These are phyloP conservation scores for Brienomyrus longianalis DNA, from an alignment of 2,113 vertebrate genomes.

Conservation along the genomic window DNA sequence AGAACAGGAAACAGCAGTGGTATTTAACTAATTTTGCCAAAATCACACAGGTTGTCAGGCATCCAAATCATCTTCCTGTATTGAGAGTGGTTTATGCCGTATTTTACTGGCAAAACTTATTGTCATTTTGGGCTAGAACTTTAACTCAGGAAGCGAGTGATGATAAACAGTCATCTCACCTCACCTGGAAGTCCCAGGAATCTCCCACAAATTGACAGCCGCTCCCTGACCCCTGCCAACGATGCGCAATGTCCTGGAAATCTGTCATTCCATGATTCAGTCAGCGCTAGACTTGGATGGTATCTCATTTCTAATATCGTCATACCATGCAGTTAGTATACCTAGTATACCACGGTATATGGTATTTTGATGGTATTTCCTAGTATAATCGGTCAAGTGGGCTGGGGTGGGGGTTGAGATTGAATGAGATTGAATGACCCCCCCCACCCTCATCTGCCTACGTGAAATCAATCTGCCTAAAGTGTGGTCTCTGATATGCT, in stretches of 20 bases:
- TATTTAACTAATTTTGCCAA: neutral
- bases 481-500: neutral
- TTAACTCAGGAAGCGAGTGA: neutral
- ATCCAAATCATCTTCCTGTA: neutral
- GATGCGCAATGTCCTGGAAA: neutral
- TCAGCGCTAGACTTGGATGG: neutral
- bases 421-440: too few species aligned
- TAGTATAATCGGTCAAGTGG: neutral
- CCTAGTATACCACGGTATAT: neutral
- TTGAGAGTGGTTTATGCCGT: neutral
- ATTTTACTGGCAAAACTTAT: neutral
- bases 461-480: neutral
- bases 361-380: neutral
- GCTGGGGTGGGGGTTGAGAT: neutral
- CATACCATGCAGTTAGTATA: neutral
- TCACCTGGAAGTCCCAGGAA: neutral
- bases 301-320: neutral
- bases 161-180: neutral
- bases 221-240: neutral
- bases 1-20: neutral
- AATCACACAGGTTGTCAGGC: neutral
- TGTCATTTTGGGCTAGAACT: neutral
- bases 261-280: neutral
- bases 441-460: neutral
- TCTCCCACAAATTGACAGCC: neutral